phyloP scores from a whole-genome alignment of 2,888 invertebrate genomes.

The Hydraecia micacea region DNA sequence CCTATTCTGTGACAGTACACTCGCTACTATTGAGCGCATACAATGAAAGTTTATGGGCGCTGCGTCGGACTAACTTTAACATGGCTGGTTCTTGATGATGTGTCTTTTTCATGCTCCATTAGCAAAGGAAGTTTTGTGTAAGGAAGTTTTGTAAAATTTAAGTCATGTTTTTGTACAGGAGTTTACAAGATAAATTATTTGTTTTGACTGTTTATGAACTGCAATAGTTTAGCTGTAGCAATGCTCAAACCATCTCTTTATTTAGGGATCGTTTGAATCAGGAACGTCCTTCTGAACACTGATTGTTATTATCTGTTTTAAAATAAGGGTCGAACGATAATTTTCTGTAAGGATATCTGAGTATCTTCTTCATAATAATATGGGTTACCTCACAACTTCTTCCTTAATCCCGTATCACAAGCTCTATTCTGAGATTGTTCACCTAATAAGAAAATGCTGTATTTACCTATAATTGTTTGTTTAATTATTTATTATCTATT shows the following conservation, averaged over 20 bases:
- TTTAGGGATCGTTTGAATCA: not conserved
- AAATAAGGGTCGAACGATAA: not conserved
- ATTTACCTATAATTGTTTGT: too few relatives aligned
- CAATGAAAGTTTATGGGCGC: constrained; percentile 54
- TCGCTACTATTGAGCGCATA: constrained; percentile 42
- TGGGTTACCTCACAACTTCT: not conserved
- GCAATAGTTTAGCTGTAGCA: not conserved
- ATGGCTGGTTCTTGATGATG: constrained; percentile 46
- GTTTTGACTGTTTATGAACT: constrained; percentile 9
- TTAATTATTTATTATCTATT: too few relatives aligned
- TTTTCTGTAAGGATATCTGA: not conserved
- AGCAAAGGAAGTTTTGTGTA: constrained; percentile 37
- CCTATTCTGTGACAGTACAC: constrained; percentile 6
- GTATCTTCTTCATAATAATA: not conserved
- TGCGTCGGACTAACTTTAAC: constrained; percentile 40
- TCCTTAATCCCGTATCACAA: not conserved
- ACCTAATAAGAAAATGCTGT: too few relatives aligned
- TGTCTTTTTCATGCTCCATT: constrained; percentile 55
- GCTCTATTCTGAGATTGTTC: too few relatives aligned
- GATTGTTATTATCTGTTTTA: not conserved
- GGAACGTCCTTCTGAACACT: not conserved
- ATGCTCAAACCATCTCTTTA: not conserved
- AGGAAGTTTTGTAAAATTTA: constrained; percentile 40
- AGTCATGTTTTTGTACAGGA: constrained; percentile 26
- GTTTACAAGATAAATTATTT: constrained; percentile 10